Percentiles rank a stretch among this genome's conserved stretches.
Evolutionary conservation across 2,797 vertebrate genomes (phyloP).

Genomic region (Trematomus bernacchii): DNA sequence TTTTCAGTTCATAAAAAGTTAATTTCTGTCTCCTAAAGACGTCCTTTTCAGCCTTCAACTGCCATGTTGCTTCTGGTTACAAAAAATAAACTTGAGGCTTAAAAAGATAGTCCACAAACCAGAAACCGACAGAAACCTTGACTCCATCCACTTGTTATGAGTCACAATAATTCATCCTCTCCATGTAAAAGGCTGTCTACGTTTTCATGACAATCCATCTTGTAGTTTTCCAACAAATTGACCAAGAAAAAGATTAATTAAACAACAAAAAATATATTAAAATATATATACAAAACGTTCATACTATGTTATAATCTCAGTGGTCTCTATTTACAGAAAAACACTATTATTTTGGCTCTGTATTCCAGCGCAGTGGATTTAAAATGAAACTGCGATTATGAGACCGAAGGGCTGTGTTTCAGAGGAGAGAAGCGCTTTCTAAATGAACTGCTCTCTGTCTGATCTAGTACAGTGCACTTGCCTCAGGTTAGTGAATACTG

Average conservation of each 20-base stretch:
- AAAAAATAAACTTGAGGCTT: too few relatives aligned
- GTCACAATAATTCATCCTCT: not conserved
- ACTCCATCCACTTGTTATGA: too few relatives aligned
- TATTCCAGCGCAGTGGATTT: not conserved
- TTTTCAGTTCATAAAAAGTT: too few relatives aligned
- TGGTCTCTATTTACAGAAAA: not conserved
- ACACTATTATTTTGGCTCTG: not conserved
- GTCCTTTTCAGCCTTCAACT: too few relatives aligned
- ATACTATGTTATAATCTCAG: not conserved
- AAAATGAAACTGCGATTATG: not conserved
- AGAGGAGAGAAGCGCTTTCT: conserved; percentile 7
- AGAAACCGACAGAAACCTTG: too few relatives aligned
- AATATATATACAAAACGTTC: too few relatives aligned
- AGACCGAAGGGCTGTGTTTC: conserved; percentile 22
- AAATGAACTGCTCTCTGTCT: conserved; percentile 11
- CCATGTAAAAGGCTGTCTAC: not conserved
- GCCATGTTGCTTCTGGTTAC: too few relatives aligned
- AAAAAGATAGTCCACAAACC: too few relatives aligned
- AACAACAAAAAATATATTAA: too few relatives aligned
- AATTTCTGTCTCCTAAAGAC: too few relatives aligned
- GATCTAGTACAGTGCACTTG: conserved; percentile 18
- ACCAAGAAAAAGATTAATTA: too few relatives aligned
- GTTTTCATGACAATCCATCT: not conserved
- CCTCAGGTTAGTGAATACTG: conserved; percentile 16
- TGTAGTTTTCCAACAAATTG: too few relatives aligned